phyloP scores from a whole-genome alignment of 2,113 vertebrate genomes.

The Hyaena hyaena region DNA sequence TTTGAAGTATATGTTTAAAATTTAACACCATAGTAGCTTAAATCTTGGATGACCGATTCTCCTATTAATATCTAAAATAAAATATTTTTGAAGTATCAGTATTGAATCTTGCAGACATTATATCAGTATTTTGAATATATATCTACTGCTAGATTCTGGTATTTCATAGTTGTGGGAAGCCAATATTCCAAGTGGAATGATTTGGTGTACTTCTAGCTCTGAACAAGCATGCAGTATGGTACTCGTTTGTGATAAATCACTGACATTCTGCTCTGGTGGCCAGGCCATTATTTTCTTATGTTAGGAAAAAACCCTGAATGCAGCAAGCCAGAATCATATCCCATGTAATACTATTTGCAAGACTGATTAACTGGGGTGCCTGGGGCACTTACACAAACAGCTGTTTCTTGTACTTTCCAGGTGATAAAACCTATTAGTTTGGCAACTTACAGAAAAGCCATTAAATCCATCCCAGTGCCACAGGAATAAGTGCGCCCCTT shows the following conservation, averaged over 20 bases:
- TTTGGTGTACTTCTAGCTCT: neutral
- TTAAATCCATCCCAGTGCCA: constrained; percentile 65
- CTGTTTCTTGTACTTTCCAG: constrained; percentile 74
- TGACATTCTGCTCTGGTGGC: neutral
- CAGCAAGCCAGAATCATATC: neutral
- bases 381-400: constrained; percentile 76
- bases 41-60: neutral
- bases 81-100: neutral
- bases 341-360: neutral
- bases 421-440: constrained; percentile 75
- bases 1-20: constrained; percentile 27
- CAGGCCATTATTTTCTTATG: constrained; percentile 38
- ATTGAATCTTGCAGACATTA: neutral
- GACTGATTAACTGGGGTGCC: constrained; percentile 75
- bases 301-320: neutral
- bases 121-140: constrained; percentile 5
- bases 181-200: neutral
- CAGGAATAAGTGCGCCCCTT: neutral
- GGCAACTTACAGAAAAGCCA: constrained; percentile 69
- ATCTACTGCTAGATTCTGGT: neutral
- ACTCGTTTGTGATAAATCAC: neutral
- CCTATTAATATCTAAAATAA: constrained; percentile 1
- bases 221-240: neutral
- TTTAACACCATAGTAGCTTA: neutral
- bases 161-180: neutral